Evolutionary conservation across 2,888 invertebrate genomes (phyloP).

Genomic region (Hemicrepidius hirtus): DNA sequence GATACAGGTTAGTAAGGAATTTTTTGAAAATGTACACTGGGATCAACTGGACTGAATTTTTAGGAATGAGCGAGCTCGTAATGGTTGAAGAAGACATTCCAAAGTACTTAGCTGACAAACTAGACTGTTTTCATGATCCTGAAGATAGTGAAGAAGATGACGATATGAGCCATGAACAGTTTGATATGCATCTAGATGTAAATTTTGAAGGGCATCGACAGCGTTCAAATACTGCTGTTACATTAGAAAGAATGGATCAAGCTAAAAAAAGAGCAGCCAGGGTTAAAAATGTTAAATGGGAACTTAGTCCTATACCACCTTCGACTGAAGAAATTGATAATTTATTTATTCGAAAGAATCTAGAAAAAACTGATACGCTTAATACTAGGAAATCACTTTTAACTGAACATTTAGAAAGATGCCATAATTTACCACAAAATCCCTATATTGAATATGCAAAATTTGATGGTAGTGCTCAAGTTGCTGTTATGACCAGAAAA

Average conservation of each 20-base stretch:
- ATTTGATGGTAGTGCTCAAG: constrained; percentile 92
- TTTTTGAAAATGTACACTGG: too few species aligned
- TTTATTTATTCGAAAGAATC: constrained; percentile 75
- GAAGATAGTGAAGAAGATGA: constrained; percentile 86
- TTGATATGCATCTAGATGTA: constrained; percentile 84
- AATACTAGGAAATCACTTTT: constrained; percentile 77
- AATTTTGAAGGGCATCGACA: constrained; percentile 80
- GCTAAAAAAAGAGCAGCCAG: constrained; percentile 87
- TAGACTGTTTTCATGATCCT: constrained; percentile 82
- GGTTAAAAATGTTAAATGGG: constrained; percentile 86
- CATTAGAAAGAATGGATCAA: constrained; percentile 91
- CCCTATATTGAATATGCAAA: constrained; percentile 93
- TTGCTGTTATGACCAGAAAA: constrained; percentile 85
- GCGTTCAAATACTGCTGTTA: constrained; percentile 91
- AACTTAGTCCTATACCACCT: constrained; percentile 73
- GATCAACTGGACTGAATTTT: too few species aligned
- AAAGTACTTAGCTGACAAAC: constrained; percentile 74
- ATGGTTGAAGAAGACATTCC: constrained; percentile 91
- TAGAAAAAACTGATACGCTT: constrained; percentile 61
- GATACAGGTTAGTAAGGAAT: constrained; percentile 83
- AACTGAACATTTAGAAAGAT: constrained; percentile 84
- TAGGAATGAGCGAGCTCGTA: constrained; percentile 92
- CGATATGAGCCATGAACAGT: constrained; percentile 80
- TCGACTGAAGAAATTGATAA: constrained; percentile 77
- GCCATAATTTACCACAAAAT: constrained; percentile 85